phyloP scores from a whole-genome alignment of 92 coral and sea anemone species.

The Galaxea fascicularis region DNA sequence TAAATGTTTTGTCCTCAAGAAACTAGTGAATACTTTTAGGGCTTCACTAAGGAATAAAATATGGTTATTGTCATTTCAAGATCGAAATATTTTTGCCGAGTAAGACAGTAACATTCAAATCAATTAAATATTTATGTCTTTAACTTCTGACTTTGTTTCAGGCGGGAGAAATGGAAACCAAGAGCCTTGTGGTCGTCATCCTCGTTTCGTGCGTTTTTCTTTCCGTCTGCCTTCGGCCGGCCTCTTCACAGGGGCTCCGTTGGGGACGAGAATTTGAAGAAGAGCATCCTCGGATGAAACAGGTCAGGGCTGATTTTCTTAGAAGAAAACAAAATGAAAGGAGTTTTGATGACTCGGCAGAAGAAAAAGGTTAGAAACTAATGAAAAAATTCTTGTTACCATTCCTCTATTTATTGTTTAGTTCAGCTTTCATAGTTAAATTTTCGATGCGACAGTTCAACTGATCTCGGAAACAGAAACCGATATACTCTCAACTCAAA shows the following conservation, averaged over 20 bases:
- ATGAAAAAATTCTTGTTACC: no score
- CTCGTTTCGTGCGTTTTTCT: slow-evolving; percentile 63
- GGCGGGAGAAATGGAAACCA: slow-evolving; percentile 59
- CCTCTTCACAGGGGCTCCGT: slow-evolving; percentile 67
- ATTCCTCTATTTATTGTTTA: not conserved
- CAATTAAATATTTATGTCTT: no score
- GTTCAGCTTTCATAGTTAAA: not conserved
- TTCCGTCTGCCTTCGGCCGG: slow-evolving; percentile 54
- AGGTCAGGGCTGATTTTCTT: slow-evolving; percentile 33
- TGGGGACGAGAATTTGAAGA: slow-evolving; percentile 74
- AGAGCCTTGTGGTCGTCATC: slow-evolving; percentile 48
- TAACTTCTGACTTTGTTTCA: slow-evolving; percentile 19
- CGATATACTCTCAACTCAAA: no score
- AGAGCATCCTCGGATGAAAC: slow-evolving; percentile 24
- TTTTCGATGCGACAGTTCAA: no score
- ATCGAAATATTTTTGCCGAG: no score
- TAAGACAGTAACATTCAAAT: no score
- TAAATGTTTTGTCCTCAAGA: no score
- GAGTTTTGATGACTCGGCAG: slow-evolving; percentile 19
- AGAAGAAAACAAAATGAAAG: not conserved
- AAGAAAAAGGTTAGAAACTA: slow-evolving; percentile 32
- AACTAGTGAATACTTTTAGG: no score
- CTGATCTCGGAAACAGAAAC: no score
- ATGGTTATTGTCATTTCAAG: no score
- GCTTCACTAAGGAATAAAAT: no score